These are phyloP conservation scores for Narcine bancroftii DNA, from an alignment of 2,113 vertebrate species.

Conservation along the genomic window DNA sequence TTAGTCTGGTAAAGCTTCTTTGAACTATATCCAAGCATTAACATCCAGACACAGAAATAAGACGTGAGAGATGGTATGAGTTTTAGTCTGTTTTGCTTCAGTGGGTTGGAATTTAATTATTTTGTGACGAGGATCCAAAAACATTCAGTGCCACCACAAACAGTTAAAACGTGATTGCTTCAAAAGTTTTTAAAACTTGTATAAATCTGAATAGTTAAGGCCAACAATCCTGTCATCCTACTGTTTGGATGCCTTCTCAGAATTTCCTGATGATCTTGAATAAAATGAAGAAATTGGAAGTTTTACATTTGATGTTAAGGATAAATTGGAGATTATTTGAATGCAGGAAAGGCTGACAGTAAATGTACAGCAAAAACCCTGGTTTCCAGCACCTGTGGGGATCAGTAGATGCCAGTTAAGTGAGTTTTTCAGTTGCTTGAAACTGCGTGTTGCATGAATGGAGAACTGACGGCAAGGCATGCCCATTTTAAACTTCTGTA, in stretches of 20 bases:
- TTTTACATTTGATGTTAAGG: neutral
- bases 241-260: neutral
- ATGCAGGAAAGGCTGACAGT: neutral
- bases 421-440: too few species aligned
- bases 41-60: neutral
- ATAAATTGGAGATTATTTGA: neutral
- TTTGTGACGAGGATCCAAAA: neutral
- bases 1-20: too few species aligned
- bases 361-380: too few species aligned
- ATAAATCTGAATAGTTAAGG: too few species aligned
- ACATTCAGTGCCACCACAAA: neutral
- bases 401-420: too few species aligned
- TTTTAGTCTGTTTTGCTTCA: neutral
- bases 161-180: neutral
- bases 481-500: too few species aligned
- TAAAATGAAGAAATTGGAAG: neutral
- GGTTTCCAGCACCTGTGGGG: too few species aligned
- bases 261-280: neutral
- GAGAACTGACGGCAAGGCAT: too few species aligned
- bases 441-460: too few species aligned
- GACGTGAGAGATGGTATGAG: neutral
- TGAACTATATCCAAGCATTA: neutral
- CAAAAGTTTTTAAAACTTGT: neutral
- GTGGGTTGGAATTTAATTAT: neutral
- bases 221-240: neutral